Percentiles rank a stretch among this genome's conserved stretches.
phyloP scores from a whole-genome alignment of 2,888 invertebrate genomes.

The Leptinotarsa haldemani region DNA sequence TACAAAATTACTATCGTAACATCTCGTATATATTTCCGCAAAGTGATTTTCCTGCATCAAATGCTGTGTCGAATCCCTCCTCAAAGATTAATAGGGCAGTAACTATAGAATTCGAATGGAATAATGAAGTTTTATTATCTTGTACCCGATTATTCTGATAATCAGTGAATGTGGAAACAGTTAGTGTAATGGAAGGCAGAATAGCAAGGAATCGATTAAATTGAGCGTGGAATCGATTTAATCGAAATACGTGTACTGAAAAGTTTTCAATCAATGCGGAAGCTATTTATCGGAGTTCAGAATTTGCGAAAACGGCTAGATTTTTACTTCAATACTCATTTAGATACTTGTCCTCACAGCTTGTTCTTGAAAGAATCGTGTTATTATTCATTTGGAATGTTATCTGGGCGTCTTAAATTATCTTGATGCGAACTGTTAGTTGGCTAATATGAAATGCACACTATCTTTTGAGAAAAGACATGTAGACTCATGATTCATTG shows the following conservation, averaged over 20 bases:
- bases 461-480: no score
- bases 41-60: background rate
- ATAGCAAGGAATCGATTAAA: conserved; percentile 24
- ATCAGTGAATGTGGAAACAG: conserved; percentile 30
- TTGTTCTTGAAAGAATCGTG: no score
- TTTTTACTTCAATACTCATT: background rate
- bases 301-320: background rate
- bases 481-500: no score
- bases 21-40: background rate
- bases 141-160: conserved; percentile 24
- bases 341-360: no score
- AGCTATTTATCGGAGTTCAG: background rate
- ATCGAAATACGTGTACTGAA: conserved; percentile 9
- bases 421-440: no score
- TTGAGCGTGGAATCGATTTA: conserved; percentile 14
- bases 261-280: conserved; percentile 4
- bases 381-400: no score
- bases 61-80: background rate
- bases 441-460: no score
- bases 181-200: conserved; percentile 23
- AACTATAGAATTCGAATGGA: conserved; percentile 20
- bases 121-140: conserved; percentile 22
- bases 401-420: no score
- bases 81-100: background rate
- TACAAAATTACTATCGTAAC: background rate